Percentiles rank a stretch among this genome's conserved stretches.
Conservation (phyloP, 1,140 invertebrate species). For the Paraescarpia echinospica region DNA sequence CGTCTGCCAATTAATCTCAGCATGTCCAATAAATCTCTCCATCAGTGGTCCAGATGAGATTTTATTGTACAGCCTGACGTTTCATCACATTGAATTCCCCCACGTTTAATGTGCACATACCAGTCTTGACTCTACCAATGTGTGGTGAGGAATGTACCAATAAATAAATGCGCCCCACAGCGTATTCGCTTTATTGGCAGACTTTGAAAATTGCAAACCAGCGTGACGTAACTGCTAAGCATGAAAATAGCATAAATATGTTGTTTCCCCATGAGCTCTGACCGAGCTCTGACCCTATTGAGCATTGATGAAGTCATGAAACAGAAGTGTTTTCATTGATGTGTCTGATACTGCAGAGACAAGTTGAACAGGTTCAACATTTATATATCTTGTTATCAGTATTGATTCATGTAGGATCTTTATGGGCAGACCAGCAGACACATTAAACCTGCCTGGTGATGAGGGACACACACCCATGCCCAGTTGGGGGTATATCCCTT, state of each 20-base stretch:
- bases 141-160: neutral
- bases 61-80: neutral
- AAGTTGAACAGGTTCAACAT: neutral
- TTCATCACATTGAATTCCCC: neutral
- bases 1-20: neutral
- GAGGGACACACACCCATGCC: neutral
- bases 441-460: neutral
- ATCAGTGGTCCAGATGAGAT: neutral
- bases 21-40: neutral
- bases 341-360: neutral
- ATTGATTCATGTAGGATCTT: neutral
- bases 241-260: neutral
- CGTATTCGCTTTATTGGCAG: neutral
- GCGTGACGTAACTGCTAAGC: neutral
- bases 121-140: neutral
- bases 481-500: neutral
- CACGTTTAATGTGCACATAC: neutral
- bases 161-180: neutral
- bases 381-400: neutral
- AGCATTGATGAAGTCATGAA: no score
- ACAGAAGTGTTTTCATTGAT: neutral
- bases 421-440: neutral
- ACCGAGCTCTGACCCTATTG: neutral
- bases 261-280: neutral
- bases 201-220: constrained; percentile 6